A percentile compares a stretch with the other conserved stretches of the same genome.
Conservation (phyloP, 2,797 vertebrate species). For the Phyllotis vaccarum region DNA sequence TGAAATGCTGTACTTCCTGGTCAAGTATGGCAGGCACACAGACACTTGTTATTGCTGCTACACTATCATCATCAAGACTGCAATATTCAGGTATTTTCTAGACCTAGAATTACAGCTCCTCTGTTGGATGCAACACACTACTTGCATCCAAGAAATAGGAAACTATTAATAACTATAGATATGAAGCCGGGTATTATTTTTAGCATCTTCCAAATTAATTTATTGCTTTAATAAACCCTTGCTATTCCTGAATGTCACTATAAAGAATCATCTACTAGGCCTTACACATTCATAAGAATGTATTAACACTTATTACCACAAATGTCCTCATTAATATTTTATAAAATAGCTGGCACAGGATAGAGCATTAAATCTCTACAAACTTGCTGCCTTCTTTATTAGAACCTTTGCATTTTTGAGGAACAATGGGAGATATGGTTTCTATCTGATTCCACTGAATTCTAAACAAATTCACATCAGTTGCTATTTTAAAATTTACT, state of each 20-base stretch:
- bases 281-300: constrained; percentile 74
- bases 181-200: constrained; percentile 75
- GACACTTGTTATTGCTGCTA: neutral
- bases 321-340: constrained; percentile 88
- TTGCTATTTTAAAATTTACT: constrained; percentile 26
- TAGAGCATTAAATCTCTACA: constrained; percentile 82
- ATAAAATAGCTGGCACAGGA: constrained; percentile 83
- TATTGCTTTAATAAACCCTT: constrained; percentile 88
- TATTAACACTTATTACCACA: constrained; percentile 83
- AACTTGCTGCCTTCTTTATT: constrained; percentile 79
- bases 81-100: neutral
- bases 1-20: neutral
- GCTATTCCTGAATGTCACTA: constrained; percentile 66
- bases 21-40: neutral
- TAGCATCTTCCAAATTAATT: constrained; percentile 83
- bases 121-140: constrained; percentile 53
- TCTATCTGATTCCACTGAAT: constrained; percentile 12
- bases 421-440: neutral
- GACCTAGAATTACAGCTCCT: neutral
- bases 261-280: constrained; percentile 82
- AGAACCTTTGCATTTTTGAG: constrained; percentile 80
- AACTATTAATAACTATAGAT: constrained; percentile 71
- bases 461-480: constrained; percentile 41
- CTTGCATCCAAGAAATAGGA: constrained; percentile 18
- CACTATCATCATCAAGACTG: neutral